These are phyloP conservation scores for Montipora sp. DNA, from an alignment of 64 coral and sea anemone species.

Conservation along the genomic window DNA sequence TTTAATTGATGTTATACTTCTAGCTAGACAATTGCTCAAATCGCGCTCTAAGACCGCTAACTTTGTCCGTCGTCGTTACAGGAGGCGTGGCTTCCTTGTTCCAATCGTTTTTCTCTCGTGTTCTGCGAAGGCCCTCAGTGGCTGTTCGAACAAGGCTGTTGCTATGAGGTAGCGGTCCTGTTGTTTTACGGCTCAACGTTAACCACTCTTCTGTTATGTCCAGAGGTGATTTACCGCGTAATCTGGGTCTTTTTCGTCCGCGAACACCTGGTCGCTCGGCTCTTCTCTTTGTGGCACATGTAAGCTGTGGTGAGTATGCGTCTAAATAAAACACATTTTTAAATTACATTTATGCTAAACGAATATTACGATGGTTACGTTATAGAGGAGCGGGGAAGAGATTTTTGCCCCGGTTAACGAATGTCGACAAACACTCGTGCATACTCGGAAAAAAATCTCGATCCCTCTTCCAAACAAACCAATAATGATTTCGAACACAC, in stretches of 20 bases:
- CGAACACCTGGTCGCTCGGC: not conserved
- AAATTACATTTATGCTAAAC: too few relatives aligned
- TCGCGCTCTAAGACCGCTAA: not conserved
- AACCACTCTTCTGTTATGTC: too few relatives aligned
- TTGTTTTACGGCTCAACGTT: not conserved
- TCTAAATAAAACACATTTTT: not conserved
- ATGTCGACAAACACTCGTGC: too few relatives aligned
- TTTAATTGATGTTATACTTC: not conserved
- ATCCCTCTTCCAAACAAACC: too few relatives aligned
- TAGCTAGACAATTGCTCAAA: slow-evolving; percentile 13
- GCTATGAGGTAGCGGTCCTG: not conserved
- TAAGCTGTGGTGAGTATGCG: not conserved
- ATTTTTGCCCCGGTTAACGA: too few relatives aligned
- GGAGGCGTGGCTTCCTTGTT: not conserved
- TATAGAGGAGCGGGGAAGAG: too few relatives aligned
- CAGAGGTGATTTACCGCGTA: not conserved
- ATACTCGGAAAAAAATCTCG: too few relatives aligned
- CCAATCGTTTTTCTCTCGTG: not conserved
- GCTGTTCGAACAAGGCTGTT: not conserved
- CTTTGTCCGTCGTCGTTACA: not conserved
- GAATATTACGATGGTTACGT: too few relatives aligned
- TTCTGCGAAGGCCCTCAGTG: not conserved
- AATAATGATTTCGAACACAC: too few relatives aligned
- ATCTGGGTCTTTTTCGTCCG: not conserved
- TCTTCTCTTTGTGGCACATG: not conserved